phyloP scores from a whole-genome alignment of 2,888 invertebrate species.

The Chloroclysta siterata region DNA sequence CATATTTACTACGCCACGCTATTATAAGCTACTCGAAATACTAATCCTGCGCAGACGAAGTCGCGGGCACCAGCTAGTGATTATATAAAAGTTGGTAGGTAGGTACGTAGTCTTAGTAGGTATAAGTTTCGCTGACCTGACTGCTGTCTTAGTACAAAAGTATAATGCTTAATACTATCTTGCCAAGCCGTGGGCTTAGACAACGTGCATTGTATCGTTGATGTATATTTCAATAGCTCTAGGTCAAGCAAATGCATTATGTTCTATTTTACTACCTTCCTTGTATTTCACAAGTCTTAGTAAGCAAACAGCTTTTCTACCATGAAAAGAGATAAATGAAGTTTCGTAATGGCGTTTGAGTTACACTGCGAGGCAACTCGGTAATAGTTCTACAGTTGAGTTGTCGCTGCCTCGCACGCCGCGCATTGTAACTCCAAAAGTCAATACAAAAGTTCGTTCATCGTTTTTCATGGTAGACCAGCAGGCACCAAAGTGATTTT shows the following conservation, averaged over 20 bases:
- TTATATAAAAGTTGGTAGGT: no score
- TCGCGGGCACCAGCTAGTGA: no score
- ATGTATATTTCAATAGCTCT: constrained; percentile 1
- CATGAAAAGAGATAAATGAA: no score
- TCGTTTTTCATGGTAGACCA: constrained; percentile 1
- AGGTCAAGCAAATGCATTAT: constrained; percentile 15
- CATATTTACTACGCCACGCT: no score
- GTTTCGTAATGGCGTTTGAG: no score
- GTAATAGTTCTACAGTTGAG: no score
- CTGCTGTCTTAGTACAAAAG: background rate
- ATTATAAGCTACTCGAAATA: no score
- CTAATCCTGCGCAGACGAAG: no score
- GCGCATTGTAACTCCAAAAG: no score
- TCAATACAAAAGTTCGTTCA: no score
- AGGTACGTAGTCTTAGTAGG: background rate
- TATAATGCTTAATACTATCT: background rate
- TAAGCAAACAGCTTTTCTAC: background rate
- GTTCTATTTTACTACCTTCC: constrained; percentile 16
- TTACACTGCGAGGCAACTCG: no score
- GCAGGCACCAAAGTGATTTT: constrained; percentile 18
- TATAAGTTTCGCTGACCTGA: background rate
- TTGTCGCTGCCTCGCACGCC: no score
- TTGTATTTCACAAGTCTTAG: constrained; percentile 18
- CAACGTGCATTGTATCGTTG: background rate
- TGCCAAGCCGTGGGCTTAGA: background rate